A percentile compares a stretch with the other conserved stretches of the same genome.
Conservation (phyloP, 2,888 invertebrate species). For the Drosophila nigricruria region DNA sequence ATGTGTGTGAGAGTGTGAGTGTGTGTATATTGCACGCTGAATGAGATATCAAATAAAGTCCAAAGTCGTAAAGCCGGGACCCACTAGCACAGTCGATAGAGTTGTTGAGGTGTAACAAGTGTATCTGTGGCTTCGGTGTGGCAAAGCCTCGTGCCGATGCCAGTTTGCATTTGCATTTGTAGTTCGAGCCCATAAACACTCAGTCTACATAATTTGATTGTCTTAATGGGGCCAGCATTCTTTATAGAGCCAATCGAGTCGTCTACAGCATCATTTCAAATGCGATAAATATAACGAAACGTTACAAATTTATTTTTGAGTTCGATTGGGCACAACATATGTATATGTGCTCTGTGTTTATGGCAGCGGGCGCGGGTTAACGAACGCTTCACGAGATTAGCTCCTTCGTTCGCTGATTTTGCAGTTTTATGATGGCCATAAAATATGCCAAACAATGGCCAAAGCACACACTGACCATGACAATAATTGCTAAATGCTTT, state of each 20-base stretch:
- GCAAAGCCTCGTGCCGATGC: neutral
- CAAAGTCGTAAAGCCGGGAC: slow-evolving; percentile 23
- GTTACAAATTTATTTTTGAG: slow-evolving; percentile 46
- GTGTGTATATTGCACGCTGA: slow-evolving; percentile 26
- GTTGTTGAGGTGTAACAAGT: slow-evolving; percentile 21
- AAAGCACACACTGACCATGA: slow-evolving; percentile 46
- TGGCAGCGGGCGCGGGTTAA: slow-evolving; percentile 26
- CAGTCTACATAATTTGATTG: slow-evolving; percentile 68
- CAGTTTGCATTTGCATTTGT: slow-evolving; percentile 35
- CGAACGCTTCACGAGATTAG: slow-evolving; percentile 39
- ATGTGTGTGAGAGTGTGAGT: slow-evolving; percentile 1
- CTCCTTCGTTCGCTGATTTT: slow-evolving; percentile 34
- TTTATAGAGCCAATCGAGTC: slow-evolving; percentile 36
- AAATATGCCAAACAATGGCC: slow-evolving; percentile 63
- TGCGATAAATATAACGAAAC: slow-evolving; percentile 56
- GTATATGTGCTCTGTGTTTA: slow-evolving; percentile 40
- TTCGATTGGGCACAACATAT: slow-evolving; percentile 48
- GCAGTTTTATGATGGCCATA: slow-evolving; percentile 56
- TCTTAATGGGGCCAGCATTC: slow-evolving; percentile 42
- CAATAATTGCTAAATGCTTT: slow-evolving; percentile 77
- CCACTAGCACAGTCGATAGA: neutral
- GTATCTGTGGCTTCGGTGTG: slow-evolving; percentile 10
- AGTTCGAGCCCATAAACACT: slow-evolving; percentile 62
- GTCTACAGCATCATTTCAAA: slow-evolving; percentile 27
- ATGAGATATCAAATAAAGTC: slow-evolving; percentile 24